phyloP scores from a whole-genome alignment of 2,888 invertebrate genomes.

The Axea sp. region DNA sequence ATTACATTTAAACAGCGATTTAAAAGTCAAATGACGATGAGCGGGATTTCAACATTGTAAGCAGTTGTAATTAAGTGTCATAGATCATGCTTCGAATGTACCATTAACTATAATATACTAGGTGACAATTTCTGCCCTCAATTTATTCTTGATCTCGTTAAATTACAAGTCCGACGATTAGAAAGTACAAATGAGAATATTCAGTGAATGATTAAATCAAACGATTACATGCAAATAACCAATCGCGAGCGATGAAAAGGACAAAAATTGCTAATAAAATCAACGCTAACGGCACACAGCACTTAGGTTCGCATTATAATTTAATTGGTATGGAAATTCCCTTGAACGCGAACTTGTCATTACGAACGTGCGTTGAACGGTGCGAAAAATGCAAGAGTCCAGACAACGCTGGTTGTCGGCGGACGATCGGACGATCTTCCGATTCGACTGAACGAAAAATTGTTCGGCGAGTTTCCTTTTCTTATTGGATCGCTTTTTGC shows the following conservation, averaged over 20 bases:
- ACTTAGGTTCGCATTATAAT: conserved; percentile 22
- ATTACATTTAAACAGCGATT: neutral
- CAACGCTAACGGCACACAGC: conserved; percentile 12
- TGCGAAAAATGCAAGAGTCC: conserved; percentile 8
- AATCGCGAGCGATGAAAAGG: neutral
- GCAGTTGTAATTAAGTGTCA: no score
- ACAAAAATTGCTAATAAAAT: conserved; percentile 24
- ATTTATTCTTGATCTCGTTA: conserved; percentile 9
- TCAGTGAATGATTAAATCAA: conserved; percentile 9
- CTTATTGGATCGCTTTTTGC: no score
- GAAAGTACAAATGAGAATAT: conserved; percentile 42
- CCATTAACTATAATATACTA: conserved; percentile 9
- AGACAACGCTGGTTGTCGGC: no score
- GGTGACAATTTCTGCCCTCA: conserved; percentile 26
- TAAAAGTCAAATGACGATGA: conserved; percentile 6
- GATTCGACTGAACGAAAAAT: no score
- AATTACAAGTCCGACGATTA: conserved; percentile 29
- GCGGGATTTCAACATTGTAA: no score
- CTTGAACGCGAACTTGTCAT: conserved; percentile 30
- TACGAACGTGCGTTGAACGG: conserved; percentile 11
- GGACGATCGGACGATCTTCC: no score
- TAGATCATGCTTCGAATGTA: neutral
- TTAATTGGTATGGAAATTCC: conserved; percentile 47
- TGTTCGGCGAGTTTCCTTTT: no score
- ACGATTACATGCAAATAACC: conserved; percentile 45